phyloP scores from a whole-genome alignment of 2,888 invertebrate species.

The Aspidiotus destructor region DNA sequence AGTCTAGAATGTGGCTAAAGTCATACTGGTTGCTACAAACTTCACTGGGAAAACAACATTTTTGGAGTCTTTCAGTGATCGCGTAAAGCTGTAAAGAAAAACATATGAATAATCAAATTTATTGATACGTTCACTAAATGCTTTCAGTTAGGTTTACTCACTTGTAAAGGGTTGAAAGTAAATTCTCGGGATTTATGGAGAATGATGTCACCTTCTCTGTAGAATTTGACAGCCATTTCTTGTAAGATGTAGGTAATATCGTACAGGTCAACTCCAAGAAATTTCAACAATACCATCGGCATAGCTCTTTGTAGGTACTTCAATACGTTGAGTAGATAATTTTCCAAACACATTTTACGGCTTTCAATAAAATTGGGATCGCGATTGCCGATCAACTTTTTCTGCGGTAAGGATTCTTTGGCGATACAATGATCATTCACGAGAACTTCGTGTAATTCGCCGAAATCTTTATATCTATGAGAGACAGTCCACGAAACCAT shows the following conservation, averaged over 20 bases:
- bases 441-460: slow-evolving; percentile 74
- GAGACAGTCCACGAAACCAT: slow-evolving; percentile 69
- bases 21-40: slow-evolving; percentile 71
- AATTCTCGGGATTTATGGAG: slow-evolving; percentile 54
- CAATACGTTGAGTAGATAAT: slow-evolving; percentile 68
- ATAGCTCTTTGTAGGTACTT: slow-evolving; percentile 65
- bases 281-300: slow-evolving; percentile 70
- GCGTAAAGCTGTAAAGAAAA: slow-evolving; percentile 63
- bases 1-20: slow-evolving; percentile 83
- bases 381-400: slow-evolving; percentile 84
- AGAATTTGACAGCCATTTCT: slow-evolving; percentile 68
- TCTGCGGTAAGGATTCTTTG: slow-evolving; percentile 80
- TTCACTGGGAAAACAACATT: slow-evolving; percentile 72
- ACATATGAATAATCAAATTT: not conserved
- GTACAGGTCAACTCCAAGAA: slow-evolving; percentile 79
- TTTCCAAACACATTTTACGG: slow-evolving; percentile 66
- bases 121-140: not conserved
- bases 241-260: slow-evolving; percentile 80
- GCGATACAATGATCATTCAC: slow-evolving; percentile 69
- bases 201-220: slow-evolving; percentile 61
- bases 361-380: slow-evolving; percentile 78
- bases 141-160: slow-evolving; percentile 40
- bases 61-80: slow-evolving; percentile 76
- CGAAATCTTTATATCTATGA: slow-evolving; percentile 84
- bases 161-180: slow-evolving; percentile 69